Evolutionary conservation across 1,140 invertebrate species (phyloP), one percentile per base, ranked within the genome.

Genomic region (Amyelois transitella): DNA sequence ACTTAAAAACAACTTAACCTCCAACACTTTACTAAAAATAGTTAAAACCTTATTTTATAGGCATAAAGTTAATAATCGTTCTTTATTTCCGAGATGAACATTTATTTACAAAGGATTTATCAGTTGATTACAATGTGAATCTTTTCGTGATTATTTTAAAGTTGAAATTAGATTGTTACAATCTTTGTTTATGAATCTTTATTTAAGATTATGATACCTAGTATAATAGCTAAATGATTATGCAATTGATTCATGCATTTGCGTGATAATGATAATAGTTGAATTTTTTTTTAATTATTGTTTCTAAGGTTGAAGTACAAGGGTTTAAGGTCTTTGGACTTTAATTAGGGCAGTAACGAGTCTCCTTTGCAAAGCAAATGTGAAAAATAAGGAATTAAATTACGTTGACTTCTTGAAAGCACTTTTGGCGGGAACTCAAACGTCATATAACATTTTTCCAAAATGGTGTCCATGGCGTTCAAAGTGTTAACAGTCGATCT

Each of bases 1-100:
- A 8, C 18, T 19, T 19, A 45, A 47, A 54, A 59, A 62, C 32
- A 44, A 51, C 58, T 8, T 55, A 56, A 53, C 55, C 38, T 7
- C 56, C 47, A 48, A 17, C 17, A n/a, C 12, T 6, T 32, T 38
- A 1, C 7, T 17, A 43, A 5, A 10, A 1, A n/a, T n/a, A 21
- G 18, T 43, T 20, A 21, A 10, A 20, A 52, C 32, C 38, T 52
- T 43, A 45, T 19, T 4, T 45, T n/a, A 14, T 14, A 1, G 6
- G 5, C 1, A 38, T 38, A 38, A 14, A 38, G 32, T 38, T 14
- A 1, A 38, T 14, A 38, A 38, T 38, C 32, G 1, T 2, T 14
- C 1, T 14, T 14, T 38, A 2, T 8, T 1, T 2, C 32, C 17
- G 32, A 38, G 32, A 38, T 38, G n/a, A 14, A 14, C 32, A 24